Evolutionary conservation across 2,888 invertebrate genomes (phyloP).

Genomic region (Micoletzkya japonica): DNA sequence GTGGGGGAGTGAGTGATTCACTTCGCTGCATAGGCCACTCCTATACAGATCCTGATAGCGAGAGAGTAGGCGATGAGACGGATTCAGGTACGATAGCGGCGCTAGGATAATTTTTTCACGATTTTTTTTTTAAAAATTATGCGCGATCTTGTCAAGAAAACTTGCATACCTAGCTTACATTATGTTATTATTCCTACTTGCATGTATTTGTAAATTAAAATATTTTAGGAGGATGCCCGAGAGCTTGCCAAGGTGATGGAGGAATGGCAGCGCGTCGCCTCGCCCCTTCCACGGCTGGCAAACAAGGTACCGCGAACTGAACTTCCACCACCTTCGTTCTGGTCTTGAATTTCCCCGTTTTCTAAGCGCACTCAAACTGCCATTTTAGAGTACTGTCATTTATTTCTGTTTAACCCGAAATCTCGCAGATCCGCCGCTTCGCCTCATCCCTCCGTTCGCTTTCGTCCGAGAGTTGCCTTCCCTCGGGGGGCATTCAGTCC

Average conservation of each 20-base stretch:
- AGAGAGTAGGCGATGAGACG: too few relatives aligned
- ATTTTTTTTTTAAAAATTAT: too few relatives aligned
- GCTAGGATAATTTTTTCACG: too few relatives aligned
- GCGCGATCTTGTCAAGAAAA: too few relatives aligned
- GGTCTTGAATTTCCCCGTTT: neutral
- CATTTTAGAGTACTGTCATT: neutral
- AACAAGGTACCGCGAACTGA: constrained; percentile 23
- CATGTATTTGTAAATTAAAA: neutral
- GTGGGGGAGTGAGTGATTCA: too few relatives aligned
- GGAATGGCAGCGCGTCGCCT: constrained; percentile 41
- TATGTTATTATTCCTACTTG: neutral
- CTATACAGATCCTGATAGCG: too few relatives aligned
- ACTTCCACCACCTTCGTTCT: neutral
- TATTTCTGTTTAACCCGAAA: neutral
- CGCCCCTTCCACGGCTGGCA: constrained; percentile 37
- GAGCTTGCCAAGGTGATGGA: constrained; percentile 37
- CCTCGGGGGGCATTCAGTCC: constrained; percentile 26
- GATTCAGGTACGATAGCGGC: too few relatives aligned
- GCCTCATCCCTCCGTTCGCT: constrained; percentile 36
- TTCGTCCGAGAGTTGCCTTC: constrained; percentile 25
- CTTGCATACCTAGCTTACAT: too few relatives aligned
- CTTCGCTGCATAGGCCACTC: too few relatives aligned
- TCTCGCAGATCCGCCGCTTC: constrained; percentile 39
- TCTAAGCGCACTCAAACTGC: neutral
- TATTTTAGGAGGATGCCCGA: constrained; percentile 5